A percentile compares a stretch with the other conserved stretches of the same genome.
Conservation (phyloP, 2,888 invertebrate genomes). For the Vandiemenella viatica region DNA sequence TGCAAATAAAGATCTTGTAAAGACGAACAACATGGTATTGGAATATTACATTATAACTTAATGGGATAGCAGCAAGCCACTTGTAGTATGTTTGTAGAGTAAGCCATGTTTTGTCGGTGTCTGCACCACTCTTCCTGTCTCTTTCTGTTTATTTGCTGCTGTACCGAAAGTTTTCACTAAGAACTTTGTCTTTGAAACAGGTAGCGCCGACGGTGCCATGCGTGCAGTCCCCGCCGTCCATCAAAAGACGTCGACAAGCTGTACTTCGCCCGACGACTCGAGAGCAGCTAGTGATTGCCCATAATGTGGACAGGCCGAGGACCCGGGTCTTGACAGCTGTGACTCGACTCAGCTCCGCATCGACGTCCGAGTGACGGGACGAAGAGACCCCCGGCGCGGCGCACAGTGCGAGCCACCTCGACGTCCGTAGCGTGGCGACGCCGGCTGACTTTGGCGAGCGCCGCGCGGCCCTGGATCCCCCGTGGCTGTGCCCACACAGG, state of each 20-base stretch:
- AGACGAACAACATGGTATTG: too few relatives aligned
- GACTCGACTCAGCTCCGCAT: neutral
- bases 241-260: neutral
- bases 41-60: too few relatives aligned
- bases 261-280: neutral
- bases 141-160: too few relatives aligned
- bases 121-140: too few relatives aligned
- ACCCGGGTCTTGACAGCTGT: constrained; percentile 12
- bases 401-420: neutral
- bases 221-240: too few relatives aligned
- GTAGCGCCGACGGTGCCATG: too few relatives aligned
- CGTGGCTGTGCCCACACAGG: constrained; percentile 21
- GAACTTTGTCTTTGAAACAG: too few relatives aligned
- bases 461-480: constrained; percentile 13
- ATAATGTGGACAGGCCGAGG: constrained; percentile 13
- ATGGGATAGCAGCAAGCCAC: too few relatives aligned
- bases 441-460: neutral
- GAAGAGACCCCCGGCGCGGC: neutral
- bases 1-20: too few relatives aligned
- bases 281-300: neutral
- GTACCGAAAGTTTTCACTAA: too few relatives aligned
- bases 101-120: too few relatives aligned
- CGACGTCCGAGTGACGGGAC: neutral
- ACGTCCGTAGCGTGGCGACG: neutral
- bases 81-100: too few relatives aligned